A percentile compares a stretch with the other conserved stretches of the same genome.
Conservation (phyloP, 2,797 vertebrate genomes). For the Onychomys torridus region DNA sequence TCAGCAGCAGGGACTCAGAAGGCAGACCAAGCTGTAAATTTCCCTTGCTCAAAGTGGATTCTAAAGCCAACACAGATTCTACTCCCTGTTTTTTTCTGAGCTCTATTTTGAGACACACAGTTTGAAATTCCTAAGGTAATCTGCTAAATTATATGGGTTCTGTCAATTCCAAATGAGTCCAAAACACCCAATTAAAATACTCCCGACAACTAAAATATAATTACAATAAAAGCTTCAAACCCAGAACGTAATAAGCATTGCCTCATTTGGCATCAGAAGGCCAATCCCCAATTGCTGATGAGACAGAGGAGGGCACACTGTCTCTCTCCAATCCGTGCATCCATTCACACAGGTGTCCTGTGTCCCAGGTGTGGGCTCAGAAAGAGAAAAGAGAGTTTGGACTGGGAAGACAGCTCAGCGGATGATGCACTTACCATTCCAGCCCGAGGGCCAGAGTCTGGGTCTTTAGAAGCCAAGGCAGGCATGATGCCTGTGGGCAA, state of each 20-base stretch:
- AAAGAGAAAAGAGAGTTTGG: background rate
- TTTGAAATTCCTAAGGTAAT: slow-evolving; percentile 71
- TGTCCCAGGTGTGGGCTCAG: background rate
- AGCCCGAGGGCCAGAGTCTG: background rate
- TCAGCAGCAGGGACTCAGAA: slow-evolving; percentile 67
- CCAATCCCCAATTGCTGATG: slow-evolving; percentile 1
- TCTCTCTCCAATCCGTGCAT: background rate
- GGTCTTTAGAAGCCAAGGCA: background rate
- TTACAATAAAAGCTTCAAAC: slow-evolving; percentile 53
- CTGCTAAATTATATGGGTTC: slow-evolving; percentile 53
- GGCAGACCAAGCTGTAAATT: slow-evolving; percentile 25
- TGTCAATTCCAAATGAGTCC: slow-evolving; percentile 66
- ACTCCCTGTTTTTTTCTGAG: background rate
- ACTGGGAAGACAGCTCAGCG: background rate
- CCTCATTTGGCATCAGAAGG: background rate
- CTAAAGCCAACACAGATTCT: slow-evolving; percentile 55
- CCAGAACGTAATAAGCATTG: slow-evolving; percentile 29
- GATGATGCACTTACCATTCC: background rate
- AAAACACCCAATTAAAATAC: slow-evolving; percentile 67
- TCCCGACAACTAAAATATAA: slow-evolving; percentile 60
- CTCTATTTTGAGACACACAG: slow-evolving; percentile 75
- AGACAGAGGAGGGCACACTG: background rate
- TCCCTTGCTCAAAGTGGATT: slow-evolving; percentile 64
- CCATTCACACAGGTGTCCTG: background rate
- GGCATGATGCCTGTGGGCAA: background rate